Evolutionary conservation across 2,113 vertebrate species (phyloP).

Genomic region (Monarcha castaneiventris): DNA sequence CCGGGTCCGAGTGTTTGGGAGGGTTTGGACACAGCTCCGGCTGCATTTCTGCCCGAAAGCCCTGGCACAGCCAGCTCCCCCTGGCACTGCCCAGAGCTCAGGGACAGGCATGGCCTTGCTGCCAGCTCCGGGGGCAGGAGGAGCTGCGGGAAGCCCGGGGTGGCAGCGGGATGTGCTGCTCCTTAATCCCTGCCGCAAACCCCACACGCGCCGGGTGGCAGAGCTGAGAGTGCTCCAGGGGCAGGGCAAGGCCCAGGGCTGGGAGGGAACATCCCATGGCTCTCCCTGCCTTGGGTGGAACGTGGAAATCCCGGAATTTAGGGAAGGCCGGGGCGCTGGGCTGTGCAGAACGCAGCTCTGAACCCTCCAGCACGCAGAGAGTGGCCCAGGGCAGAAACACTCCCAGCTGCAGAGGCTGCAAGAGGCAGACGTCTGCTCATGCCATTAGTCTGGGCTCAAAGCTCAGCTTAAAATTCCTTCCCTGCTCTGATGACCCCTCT

Average conservation of each 20-base stretch:
- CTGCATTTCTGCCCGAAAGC: not conserved
- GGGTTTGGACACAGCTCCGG: not conserved
- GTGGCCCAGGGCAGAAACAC: not conserved
- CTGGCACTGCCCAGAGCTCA: not conserved
- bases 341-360: not conserved
- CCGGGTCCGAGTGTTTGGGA: not conserved
- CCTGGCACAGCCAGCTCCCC: not conserved
- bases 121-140: not conserved
- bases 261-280: rapidly evolving
- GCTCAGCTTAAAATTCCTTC: not conserved
- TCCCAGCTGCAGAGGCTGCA: not conserved
- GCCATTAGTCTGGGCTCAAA: not conserved
- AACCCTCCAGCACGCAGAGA: not conserved
- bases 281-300: not conserved
- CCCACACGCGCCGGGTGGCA: not conserved
- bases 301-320: rapidly evolving
- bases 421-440: not conserved
- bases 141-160: not conserved
- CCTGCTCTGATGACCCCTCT: not conserved
- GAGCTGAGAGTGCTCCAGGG: not conserved
- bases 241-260: not conserved
- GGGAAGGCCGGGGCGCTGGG: not conserved
- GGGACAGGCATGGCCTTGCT: not conserved
- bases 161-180: not conserved
- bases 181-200: not conserved